A percentile compares a stretch with the other conserved stretches of the same genome.
phyloP scores from a whole-genome alignment of 2,113 vertebrate species.

The Camelus dromedarius region DNA sequence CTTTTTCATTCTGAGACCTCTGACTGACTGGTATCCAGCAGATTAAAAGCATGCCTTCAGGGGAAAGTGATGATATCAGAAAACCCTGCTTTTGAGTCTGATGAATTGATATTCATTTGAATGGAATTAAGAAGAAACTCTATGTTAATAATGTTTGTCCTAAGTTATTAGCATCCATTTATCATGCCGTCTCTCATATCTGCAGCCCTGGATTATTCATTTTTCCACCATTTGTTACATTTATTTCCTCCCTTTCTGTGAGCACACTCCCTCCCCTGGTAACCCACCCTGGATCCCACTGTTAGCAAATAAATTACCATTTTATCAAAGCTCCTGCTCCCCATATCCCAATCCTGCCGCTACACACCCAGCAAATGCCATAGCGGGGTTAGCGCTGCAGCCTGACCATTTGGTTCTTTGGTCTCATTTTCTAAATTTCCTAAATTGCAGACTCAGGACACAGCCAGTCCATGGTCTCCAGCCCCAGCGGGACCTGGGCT shows the following conservation, averaged over 20 bases:
- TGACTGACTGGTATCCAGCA: not conserved
- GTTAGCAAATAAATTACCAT: not conserved
- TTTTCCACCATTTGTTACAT: not conserved
- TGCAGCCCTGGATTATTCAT: not conserved
- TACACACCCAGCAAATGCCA: not conserved
- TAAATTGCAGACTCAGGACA: not conserved
- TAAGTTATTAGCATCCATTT: not conserved
- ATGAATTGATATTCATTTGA: not conserved
- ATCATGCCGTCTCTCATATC: accelerated
- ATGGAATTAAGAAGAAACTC: not conserved
- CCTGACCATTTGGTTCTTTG: not conserved
- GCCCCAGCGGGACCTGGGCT: not conserved
- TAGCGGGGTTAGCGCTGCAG: not conserved
- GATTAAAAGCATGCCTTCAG: not conserved
- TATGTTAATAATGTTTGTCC: not conserved
- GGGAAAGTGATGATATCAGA: not conserved
- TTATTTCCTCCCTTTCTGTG: not conserved
- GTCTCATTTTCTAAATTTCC: not conserved
- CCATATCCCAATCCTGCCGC: not conserved
- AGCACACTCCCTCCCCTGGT: not conserved
- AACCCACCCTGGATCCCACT: no score
- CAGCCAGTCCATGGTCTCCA: accelerated
- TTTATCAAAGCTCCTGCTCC: not conserved
- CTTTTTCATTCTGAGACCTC: not conserved
- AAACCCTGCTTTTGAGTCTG: not conserved